Evolutionary conservation across 2,888 invertebrate species (phyloP), one percentile per base, ranked within the genome.

Genomic region (Cheilosia grossa): DNA sequence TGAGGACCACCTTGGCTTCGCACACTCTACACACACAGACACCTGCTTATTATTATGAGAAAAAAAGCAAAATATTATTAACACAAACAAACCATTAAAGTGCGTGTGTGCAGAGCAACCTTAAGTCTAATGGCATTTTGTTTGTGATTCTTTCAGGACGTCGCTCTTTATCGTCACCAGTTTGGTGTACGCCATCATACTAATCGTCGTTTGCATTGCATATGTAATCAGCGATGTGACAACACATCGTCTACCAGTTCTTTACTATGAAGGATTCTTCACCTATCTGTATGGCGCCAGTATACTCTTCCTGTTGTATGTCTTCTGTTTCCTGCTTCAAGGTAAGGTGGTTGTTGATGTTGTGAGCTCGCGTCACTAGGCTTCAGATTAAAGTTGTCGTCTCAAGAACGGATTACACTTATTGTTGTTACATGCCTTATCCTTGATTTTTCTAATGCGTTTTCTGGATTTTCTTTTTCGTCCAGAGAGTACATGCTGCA

Each of bases 231-330:
- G 98, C 90, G 98, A 98, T 93, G 97, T 98, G 90, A 96, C 97
- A 91, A 98, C 98, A 88, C 96, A 97, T 93, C 96, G 96, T 92
- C 94, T 98, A 88, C 98, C 98, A 87, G 95, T 97, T 87, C 96
- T 96, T 92, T 98, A 97, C 93, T 98, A 97, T 93, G 98, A 98
- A 94, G 97, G 97, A 88, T 97, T 98, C 94, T 98, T 98, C 94
- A 97, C 97, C 87, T 98, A 98, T 93, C 94, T 98, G 87, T 98
- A 98, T 92, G 97, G 97, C 90, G 95, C 96, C 93, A 97, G 97
- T 93, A 97, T 98, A 92, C 93, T 98, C 89, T 98, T 98, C 93
- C 94, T 98, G 91, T 94, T 98, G 88, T 98, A 98, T 93, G 97
- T 98, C 88, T 98, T 98, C 94, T 97, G 97, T 93, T 98, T 98